Conservation (phyloP, 2,113 vertebrate genomes). For the Zosterops borbonicus region DNA sequence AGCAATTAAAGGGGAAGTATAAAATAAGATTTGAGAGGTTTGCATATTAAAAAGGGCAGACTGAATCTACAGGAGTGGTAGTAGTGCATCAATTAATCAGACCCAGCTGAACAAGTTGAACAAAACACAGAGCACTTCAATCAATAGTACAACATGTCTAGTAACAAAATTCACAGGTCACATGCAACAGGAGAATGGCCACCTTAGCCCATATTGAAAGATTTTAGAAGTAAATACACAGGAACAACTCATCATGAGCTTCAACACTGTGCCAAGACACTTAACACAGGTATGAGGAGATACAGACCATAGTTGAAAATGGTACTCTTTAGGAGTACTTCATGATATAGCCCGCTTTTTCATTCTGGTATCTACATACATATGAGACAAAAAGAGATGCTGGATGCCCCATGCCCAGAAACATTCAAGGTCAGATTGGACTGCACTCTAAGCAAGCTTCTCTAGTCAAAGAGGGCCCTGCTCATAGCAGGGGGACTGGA, state of each 20-base stretch:
- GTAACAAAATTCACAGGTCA: background rate
- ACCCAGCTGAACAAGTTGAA: background rate
- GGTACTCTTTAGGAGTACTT: background rate
- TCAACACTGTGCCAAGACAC: background rate
- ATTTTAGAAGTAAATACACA: background rate
- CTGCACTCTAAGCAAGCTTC: background rate
- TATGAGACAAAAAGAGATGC: background rate
- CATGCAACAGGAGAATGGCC: background rate
- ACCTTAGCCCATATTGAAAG: background rate
- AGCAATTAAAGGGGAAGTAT: background rate
- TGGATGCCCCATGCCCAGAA: background rate
- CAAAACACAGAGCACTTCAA: background rate
- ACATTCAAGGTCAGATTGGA: background rate
- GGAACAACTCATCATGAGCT: background rate
- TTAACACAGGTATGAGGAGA: background rate
- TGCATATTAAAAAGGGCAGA: background rate
- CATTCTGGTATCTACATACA: background rate
- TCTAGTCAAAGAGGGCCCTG: background rate
- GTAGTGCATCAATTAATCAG: background rate
- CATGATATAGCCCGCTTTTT: background rate
- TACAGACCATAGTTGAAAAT: background rate
- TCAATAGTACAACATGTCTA: fast-evolving
- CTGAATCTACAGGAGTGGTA: background rate
- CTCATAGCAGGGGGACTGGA: background rate
- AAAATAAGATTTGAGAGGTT: background rate